Conservation (phyloP, 2,113 vertebrate genomes). For the Myodes glareolus region DNA sequence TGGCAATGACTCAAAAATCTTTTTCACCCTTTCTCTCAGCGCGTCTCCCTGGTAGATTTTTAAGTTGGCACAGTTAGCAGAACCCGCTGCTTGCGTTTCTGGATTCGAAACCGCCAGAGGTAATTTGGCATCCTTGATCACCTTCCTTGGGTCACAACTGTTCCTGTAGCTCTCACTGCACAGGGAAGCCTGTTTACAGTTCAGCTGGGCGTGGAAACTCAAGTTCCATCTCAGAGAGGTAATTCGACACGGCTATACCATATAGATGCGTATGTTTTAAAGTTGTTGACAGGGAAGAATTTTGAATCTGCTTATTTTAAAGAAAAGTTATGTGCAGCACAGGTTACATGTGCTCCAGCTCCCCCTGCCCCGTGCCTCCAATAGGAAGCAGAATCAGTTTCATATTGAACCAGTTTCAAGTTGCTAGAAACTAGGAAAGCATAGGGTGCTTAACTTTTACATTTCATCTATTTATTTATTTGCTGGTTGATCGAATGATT, state of each 20-base stretch:
- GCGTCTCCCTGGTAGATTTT: background rate
- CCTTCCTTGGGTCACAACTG: background rate
- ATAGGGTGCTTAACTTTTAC: background rate
- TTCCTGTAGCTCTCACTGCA: background rate
- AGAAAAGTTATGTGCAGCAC: slow-evolving; percentile 80
- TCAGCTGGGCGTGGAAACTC: background rate
- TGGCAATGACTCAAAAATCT: slow-evolving; percentile 62
- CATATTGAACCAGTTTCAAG: slow-evolving; percentile 56
- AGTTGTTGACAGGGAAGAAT: background rate
- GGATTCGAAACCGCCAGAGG: slow-evolving; percentile 11
- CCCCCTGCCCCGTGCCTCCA: background rate
- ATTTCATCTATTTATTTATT: background rate
- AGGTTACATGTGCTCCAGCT: slow-evolving; percentile 72
- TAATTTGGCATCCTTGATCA: background rate
- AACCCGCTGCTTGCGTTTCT: background rate
- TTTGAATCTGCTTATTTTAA: slow-evolving; percentile 77
- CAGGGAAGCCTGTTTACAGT: background rate
- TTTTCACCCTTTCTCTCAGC: background rate
- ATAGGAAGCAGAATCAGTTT: slow-evolving; percentile 78
- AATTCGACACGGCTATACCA: slow-evolving; percentile 30
- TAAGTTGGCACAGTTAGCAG: background rate
- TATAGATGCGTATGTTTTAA: background rate
- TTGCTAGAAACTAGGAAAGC: slow-evolving; percentile 57
- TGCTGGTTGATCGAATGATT: too few species aligned
- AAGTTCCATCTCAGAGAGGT: slow-evolving; percentile 6